phyloP scores from a whole-genome alignment of 1,140 invertebrate species.

The Epicauta chinensis region DNA sequence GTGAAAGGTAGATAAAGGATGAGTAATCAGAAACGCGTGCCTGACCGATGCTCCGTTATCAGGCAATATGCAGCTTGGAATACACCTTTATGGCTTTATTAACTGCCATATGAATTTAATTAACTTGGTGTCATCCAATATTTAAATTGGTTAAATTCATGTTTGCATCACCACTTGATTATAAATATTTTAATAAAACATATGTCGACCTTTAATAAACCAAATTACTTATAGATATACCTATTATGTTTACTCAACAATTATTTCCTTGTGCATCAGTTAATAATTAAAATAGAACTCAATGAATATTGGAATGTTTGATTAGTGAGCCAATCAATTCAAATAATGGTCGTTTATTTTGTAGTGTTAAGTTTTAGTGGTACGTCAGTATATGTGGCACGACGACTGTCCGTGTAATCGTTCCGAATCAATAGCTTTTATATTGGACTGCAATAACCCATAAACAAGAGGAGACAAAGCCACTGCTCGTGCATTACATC shows the following conservation, averaged over 20 bases:
- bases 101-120: slow-evolving; percentile 26
- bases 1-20: slow-evolving; percentile 30
- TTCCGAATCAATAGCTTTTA: slow-evolving; percentile 38
- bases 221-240: no score
- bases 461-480: slow-evolving; percentile 37
- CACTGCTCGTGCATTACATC: slow-evolving; percentile 34
- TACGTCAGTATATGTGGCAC: slow-evolving; percentile 21
- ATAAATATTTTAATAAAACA: no score
- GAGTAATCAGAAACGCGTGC: slow-evolving; percentile 29
- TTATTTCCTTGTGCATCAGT: no score
- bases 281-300: no score
- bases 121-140: slow-evolving; percentile 16
- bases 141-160: no score
- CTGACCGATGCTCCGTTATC: slow-evolving; percentile 31
- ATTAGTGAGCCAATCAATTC: no score
- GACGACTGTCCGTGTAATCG: slow-evolving; percentile 31
- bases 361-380: slow-evolving; percentile 13
- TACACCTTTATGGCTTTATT: slow-evolving; percentile 28
- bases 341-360: no score
- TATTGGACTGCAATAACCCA: slow-evolving; percentile 37
- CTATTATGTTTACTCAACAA: no score
- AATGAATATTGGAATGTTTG: no score
- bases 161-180: no score
- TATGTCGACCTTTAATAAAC: no score
- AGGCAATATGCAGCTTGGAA: slow-evolving; percentile 28